phyloP scores from a whole-genome alignment of 2,797 vertebrate genomes.

The Anabas testudineus region DNA sequence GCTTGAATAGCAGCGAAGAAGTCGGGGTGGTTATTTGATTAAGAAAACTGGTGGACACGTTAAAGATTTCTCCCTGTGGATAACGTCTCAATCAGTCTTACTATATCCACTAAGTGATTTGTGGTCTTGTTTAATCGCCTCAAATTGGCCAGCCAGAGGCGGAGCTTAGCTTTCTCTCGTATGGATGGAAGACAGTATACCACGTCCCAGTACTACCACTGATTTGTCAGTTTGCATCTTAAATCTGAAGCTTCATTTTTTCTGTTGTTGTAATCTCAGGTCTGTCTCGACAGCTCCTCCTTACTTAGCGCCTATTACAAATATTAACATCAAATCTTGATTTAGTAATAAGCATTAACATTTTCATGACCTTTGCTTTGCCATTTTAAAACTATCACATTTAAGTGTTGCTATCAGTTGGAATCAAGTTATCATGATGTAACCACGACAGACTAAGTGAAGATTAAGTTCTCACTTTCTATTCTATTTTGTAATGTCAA shows the following conservation, averaged over 20 bases:
- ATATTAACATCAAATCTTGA: not conserved
- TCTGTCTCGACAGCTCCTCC: not conserved
- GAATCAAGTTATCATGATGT: not conserved
- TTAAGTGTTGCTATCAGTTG: not conserved
- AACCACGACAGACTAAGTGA: too few relatives aligned
- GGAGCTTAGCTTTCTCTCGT: slow-evolving; percentile 50
- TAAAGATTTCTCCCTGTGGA: not conserved
- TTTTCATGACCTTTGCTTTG: not conserved
- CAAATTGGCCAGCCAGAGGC: slow-evolving; percentile 39
- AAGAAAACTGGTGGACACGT: not conserved
- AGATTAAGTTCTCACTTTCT: too few relatives aligned
- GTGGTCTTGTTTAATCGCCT: slow-evolving; percentile 29
- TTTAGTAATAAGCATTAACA: not conserved
- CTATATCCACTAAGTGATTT: slow-evolving; percentile 22
- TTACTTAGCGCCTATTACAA: not conserved
- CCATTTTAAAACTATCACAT: not conserved
- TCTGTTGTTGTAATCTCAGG: not conserved
- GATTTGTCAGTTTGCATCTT: not conserved
- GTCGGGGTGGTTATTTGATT: slow-evolving; percentile 14
- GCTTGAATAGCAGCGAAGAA: slow-evolving; percentile 32
- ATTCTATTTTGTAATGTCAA: not conserved
- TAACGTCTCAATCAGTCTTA: not conserved
- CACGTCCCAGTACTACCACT: not conserved
- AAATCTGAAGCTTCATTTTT: not conserved
- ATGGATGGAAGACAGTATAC: slow-evolving; percentile 26